Conservation (phyloP, 2,888 invertebrate genomes). For the Synergus laeviventris region DNA sequence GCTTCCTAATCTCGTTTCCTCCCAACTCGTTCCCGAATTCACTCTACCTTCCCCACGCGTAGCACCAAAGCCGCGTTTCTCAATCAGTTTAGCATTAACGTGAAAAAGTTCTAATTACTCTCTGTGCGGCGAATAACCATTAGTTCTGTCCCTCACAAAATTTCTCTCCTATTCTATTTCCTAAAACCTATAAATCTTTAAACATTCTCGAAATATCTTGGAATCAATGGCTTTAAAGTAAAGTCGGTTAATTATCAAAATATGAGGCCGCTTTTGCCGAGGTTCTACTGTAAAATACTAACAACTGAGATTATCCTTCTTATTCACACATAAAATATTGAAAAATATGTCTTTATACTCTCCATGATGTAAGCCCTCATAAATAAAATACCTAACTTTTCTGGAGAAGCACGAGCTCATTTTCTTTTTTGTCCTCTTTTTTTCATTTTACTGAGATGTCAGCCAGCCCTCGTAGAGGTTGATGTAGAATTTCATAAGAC, state of each 20-base stretch:
- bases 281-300: no score
- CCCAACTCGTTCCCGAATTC: slow-evolving; percentile 67
- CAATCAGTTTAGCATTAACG: slow-evolving; percentile 73
- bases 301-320: no score
- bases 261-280: no score
- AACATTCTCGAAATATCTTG: neutral
- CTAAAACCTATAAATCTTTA: neutral
- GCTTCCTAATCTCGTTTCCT: slow-evolving; percentile 71
- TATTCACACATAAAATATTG: no score
- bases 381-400: slow-evolving; percentile 6
- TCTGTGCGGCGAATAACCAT: slow-evolving; percentile 68
- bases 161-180: neutral
- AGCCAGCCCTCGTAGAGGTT: slow-evolving; percentile 29
- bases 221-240: neutral
- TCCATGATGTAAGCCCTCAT: neutral
- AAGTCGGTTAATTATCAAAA: no score
- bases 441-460: slow-evolving; percentile 32
- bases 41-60: slow-evolving; percentile 55
- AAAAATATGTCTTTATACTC: neutral
- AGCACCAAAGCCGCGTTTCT: slow-evolving; percentile 56
- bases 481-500: slow-evolving; percentile 59
- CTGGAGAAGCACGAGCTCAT: neutral
- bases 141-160: slow-evolving; percentile 50
- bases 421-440: slow-evolving; percentile 19
- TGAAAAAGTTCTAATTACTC: slow-evolving; percentile 72